Evolutionary conservation across 2,113 vertebrate species (phyloP).

Genomic region (Deroptyus accipitrinus): DNA sequence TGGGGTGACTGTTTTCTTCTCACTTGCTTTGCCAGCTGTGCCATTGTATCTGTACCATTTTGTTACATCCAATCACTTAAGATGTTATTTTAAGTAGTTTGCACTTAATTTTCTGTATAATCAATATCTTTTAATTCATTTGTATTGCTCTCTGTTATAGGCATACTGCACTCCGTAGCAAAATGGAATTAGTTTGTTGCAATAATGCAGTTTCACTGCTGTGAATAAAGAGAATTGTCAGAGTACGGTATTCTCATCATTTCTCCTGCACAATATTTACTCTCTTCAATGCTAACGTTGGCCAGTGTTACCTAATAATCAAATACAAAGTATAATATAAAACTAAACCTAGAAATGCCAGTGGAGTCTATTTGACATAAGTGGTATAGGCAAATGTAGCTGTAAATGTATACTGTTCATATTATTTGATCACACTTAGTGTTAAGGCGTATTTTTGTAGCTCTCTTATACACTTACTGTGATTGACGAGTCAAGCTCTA

Average conservation of each 20-base stretch:
- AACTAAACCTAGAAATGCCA: not conserved
- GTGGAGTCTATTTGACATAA: not conserved
- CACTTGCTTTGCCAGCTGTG: constrained; percentile 12
- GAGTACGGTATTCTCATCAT: not conserved
- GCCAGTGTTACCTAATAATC: not conserved
- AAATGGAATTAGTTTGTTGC: constrained; percentile 19
- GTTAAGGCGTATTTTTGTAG: not conserved
- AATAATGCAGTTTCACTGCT: constrained; percentile 1
- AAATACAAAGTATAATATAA: not conserved
- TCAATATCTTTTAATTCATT: constrained; percentile 20
- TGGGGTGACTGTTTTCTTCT: not conserved
- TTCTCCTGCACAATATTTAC: not conserved
- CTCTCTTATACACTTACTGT: not conserved
- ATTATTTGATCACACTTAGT: not conserved
- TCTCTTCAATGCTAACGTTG: not conserved
- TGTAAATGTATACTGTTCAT: not conserved
- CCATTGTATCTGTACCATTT: not conserved
- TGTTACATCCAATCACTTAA: constrained; percentile 26
- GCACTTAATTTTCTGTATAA: constrained; percentile 30
- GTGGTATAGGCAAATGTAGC: not conserved
- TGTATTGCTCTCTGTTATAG: not conserved
- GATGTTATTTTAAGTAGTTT: constrained; percentile 26
- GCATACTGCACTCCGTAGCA: not conserved
- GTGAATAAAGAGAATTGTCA: not conserved
- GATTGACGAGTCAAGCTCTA: not conserved